Base-by-base conservation (phyloP, 2,797 vertebrate genomes). In the Glossophaga mutica region DNA sequence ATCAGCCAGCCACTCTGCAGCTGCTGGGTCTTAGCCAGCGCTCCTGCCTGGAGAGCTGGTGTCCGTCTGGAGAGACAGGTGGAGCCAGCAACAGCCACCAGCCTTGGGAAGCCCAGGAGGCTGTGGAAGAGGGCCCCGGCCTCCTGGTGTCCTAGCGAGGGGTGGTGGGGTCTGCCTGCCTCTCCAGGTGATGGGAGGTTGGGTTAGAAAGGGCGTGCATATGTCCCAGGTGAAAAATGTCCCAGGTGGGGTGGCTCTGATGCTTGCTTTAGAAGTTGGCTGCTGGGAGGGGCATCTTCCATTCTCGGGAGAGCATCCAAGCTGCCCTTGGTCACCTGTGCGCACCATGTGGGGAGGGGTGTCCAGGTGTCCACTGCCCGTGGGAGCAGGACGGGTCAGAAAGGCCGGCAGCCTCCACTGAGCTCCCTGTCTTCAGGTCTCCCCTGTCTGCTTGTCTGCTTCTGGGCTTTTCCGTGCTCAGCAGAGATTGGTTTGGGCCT, bases 51-150 rank as follows among this genome's bases (percentile, higher is more conserved):
- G 34, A 42, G 34, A 12, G 34, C 24, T 0, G 1, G 55, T 10
- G 34, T 32, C 42, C 9, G 46, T 34, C 5, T 11, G 9, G 19
- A 48, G 2, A 73, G 29, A 29, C 10, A 76, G 24, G 39, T 0
- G 0, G 26, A 59, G 11, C 24, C 57, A 26, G 26, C 57, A 19
- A 11, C 77, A 62, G 68, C 21, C 2, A 6, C 5, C 55, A 21
- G 76, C 67, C 0, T 0, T 5, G 9, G 34, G 19, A 87, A 55
- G 37, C 19, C 32, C 39, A 7, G 0, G 4, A 26, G 48, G n/a
- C 29, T 21, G 4, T 8, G 18, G 46, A 6, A 12, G 15, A 21
- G 32, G 39, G 29, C 3, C 1, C 52, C 16, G 65, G 55, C 67
- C 71, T 15, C 21, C 48, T 14, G n/a, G 22, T 9, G 34, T n/a